These are phyloP conservation scores for Pegoplata infirma DNA, from an alignment of 2,888 invertebrate genomes.

Conservation along the genomic window DNA sequence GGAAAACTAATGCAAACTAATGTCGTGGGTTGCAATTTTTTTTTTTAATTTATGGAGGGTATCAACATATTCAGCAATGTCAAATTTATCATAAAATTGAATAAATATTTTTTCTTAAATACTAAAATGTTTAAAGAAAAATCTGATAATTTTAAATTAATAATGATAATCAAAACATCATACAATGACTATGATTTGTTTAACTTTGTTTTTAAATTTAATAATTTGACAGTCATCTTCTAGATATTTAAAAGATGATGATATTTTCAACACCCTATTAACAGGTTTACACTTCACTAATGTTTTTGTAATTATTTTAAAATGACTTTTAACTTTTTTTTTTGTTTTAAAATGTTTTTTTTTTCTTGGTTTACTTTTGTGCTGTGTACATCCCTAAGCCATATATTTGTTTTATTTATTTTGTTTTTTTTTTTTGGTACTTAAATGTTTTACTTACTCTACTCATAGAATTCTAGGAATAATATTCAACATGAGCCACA, in stretches of 20 bases:
- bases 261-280: background rate
- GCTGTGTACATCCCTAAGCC: background rate
- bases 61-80: too few species aligned
- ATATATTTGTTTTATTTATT: background rate
- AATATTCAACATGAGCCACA: background rate
- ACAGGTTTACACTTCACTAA: conserved; percentile 27
- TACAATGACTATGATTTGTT: too few species aligned
- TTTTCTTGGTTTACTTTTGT: background rate
- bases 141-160: background rate
- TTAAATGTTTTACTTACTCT: background rate
- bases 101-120: too few species aligned
- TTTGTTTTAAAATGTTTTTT: too few species aligned
- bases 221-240: background rate
- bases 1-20: too few species aligned
- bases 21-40: too few species aligned
- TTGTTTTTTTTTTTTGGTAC: too few species aligned
- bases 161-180: too few species aligned
- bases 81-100: too few species aligned
- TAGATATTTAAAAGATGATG: background rate
- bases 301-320: conserved; percentile 37
- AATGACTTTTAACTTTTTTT: conserved; percentile 24
- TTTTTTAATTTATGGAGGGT: too few species aligned
- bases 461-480: background rate
- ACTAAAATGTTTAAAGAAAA: too few species aligned
- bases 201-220: background rate